Evolutionary conservation across 2,888 invertebrate genomes (phyloP).

Genomic region (Abrostola tripartita): DNA sequence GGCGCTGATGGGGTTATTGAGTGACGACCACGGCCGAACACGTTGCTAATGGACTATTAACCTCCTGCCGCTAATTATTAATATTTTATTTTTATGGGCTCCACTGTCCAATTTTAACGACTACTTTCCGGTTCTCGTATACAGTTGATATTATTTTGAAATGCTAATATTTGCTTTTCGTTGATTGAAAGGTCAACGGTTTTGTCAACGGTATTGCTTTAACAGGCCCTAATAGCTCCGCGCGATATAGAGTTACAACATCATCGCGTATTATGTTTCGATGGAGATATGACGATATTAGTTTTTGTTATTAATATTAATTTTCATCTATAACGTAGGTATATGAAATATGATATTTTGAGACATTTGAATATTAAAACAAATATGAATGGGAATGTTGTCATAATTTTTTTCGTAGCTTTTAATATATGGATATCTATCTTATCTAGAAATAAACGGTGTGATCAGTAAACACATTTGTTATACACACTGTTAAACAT

Average conservation of each 20-base stretch:
- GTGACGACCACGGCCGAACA: conserved; percentile 61
- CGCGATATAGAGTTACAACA: conserved; percentile 70
- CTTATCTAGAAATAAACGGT: conserved; percentile 36
- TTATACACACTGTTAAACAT: conserved; percentile 66
- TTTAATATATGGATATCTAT: conserved; percentile 48
- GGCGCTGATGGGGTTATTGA: conserved; percentile 39
- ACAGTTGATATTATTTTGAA: conserved; percentile 75
- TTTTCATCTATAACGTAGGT: conserved; percentile 52
- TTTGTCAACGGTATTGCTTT: conserved; percentile 66
- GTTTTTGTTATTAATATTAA: conserved; percentile 62
- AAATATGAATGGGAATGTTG: conserved; percentile 58
- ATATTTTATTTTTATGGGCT: conserved; percentile 83
- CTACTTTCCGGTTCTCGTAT: conserved; percentile 80
- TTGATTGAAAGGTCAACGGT: conserved; percentile 79
- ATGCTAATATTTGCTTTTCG: conserved; percentile 77
- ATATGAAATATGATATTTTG: conserved; percentile 66
- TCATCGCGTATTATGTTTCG: conserved; percentile 66
- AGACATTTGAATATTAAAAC: conserved; percentile 55
- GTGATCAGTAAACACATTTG: conserved; percentile 53
- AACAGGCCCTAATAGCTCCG: conserved; percentile 65
- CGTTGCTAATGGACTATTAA: conserved; percentile 80
- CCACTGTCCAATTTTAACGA: conserved; percentile 79
- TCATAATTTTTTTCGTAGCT: conserved; percentile 46
- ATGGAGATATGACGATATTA: conserved; percentile 57
- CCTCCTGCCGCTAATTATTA: conserved; percentile 80